phyloP scores from a whole-genome alignment of 2,113 vertebrate species.

The Dipodomys stephensi region DNA sequence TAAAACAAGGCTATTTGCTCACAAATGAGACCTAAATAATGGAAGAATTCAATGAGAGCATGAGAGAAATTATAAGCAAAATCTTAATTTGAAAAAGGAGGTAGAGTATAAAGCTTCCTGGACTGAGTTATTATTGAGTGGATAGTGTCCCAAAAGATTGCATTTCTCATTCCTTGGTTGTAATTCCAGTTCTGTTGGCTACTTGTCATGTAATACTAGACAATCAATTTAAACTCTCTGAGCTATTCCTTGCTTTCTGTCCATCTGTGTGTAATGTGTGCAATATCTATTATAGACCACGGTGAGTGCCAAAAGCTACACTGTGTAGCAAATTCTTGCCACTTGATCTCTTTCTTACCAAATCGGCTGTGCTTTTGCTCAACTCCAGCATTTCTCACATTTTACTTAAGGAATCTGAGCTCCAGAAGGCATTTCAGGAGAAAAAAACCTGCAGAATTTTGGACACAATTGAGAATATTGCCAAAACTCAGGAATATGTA shows the following conservation, averaged over 20 bases:
- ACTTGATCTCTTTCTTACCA: neutral
- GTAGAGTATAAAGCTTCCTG: neutral
- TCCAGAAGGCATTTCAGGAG: neutral
- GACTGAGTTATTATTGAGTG: neutral
- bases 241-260: neutral
- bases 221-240: neutral
- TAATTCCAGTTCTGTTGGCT: neutral
- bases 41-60: neutral
- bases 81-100: neutral
- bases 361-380: neutral
- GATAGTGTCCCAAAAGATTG: neutral
- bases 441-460: neutral
- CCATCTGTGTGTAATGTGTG: neutral
- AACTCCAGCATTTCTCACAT: neutral
- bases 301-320: neutral
- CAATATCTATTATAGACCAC: neutral
- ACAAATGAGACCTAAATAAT: neutral
- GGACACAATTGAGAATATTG: neutral
- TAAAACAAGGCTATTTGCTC: neutral
- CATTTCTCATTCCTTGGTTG: neutral
- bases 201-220: neutral
- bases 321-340: neutral
- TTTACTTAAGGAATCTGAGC: neutral
- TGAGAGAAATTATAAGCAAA: neutral
- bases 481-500: neutral